Evolutionary conservation across 2,888 invertebrate species (phyloP), one percentile per base, ranked within the genome.

Genomic region (Argyresthia goedartella): DNA sequence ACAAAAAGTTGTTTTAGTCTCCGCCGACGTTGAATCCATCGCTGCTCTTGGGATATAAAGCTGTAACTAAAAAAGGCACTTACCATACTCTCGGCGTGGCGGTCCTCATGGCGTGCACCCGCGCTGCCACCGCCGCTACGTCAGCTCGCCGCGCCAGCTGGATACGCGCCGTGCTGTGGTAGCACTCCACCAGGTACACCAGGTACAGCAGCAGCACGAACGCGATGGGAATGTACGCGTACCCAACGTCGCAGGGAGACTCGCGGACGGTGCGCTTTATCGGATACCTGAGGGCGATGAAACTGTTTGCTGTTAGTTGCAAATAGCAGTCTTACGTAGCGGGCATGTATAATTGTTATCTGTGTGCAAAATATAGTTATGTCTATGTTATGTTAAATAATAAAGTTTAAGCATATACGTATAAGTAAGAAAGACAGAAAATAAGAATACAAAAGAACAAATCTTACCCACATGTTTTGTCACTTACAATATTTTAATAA

Each of bases 151-250:
- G 82, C 3, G 89, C 85, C 50, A 92, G 84, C 71, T 93, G 91
- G 55, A 93, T 89, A 62, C 93, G 85, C 16, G 92, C 92, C 9
- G 92, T 91, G 62, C 93, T 92, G 72, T 94, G 93, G 88, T 93
- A 95, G 71, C 95, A 95, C 73, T 95, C 95, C 65, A 94, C 92
- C 61, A 95, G 81, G 75, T 95, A 95, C 45, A 94, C 91, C 60
- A 94, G 77, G 77, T 95, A 95, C 39, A 95, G 85, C 71, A 94
- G 90, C 49, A 92, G 88, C 62, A 93, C 91, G 72, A 94, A 93
- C 14, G 93, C 93, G 53, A 94, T 90, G 7, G 94, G 94, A 57
- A 95, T 93, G 79, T 94, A 94, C 54, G 93, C 91, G 84, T 94
- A 94, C 49, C 93, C 94, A 55, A 93, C 92, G 67, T 93, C 93